These are phyloP conservation scores for Chaunax sp. DNA, from an alignment of 2,797 vertebrate species.

Conservation along the genomic window DNA sequence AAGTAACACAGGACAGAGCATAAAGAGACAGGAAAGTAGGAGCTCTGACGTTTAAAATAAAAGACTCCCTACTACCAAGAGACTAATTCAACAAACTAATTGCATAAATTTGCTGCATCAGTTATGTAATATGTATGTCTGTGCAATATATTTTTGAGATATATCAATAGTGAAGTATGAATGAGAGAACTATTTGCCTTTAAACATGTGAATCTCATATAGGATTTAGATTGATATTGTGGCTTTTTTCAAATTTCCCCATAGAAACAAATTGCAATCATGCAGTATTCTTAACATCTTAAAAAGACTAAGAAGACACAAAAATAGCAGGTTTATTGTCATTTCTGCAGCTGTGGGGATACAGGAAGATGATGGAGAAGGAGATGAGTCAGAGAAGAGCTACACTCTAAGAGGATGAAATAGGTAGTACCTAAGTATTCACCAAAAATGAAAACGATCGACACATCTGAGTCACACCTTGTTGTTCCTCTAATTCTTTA, in stretches of 20 bases:
- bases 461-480: no score
- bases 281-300: no score
- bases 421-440: no score
- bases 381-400: not conserved
- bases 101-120: not conserved
- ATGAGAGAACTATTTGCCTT: not conserved
- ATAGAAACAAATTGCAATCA: not conserved
- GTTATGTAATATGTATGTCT: not conserved
- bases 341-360: not conserved
- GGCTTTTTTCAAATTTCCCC: not conserved
- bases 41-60: conserved; percentile 58
- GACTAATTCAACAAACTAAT: not conserved
- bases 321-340: not conserved
- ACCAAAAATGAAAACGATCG: no score
- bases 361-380: not conserved
- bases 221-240: not conserved
- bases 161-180: not conserved
- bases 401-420: no score
- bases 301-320: not conserved
- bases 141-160: not conserved
- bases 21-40: conserved; percentile 61
- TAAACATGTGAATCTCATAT: not conserved
- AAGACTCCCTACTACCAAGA: not conserved
- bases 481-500: not conserved
- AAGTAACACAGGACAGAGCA: conserved; percentile 39